Evolutionary conservation across 2,113 vertebrate species (phyloP).

Genomic region (Phyllopteryx taeniolatus): DNA sequence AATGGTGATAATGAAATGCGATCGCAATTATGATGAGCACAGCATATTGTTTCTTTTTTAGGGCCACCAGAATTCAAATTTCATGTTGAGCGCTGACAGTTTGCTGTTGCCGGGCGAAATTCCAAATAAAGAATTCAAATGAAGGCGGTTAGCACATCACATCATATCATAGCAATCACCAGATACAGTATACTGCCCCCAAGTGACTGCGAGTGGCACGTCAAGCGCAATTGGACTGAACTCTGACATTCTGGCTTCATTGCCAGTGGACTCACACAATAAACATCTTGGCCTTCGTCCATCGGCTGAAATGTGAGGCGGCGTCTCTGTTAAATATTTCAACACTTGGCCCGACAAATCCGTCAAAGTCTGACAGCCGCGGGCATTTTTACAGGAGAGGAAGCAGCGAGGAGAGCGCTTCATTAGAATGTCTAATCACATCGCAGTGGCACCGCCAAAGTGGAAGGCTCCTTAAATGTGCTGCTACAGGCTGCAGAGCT

Average conservation of each 20-base stretch:
- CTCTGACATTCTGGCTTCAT: conserved; percentile 1
- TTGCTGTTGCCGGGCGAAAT: neutral
- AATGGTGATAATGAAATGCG: no score
- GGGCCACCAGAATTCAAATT: neutral
- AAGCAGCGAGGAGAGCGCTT: conserved; percentile 64
- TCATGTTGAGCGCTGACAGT: neutral
- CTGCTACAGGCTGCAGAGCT: conserved; percentile 17
- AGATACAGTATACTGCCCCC: neutral
- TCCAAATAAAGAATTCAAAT: neutral
- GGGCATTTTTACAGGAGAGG: conserved; percentile 71
- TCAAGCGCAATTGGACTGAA: neutral
- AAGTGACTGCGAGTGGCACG: neutral
- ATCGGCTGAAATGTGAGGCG: conserved; percentile 67
- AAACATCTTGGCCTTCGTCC: conserved; percentile 23
- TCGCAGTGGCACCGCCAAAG: conserved; percentile 46
- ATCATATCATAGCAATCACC: neutral
- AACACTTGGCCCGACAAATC: conserved; percentile 65
- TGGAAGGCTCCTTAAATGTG: conserved; percentile 72
- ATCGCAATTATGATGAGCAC: no score
- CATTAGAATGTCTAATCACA: conserved; percentile 78
- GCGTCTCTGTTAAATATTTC: conserved; percentile 75
- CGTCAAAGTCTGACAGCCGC: conserved; percentile 65
- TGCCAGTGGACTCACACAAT: neutral
- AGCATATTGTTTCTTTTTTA: no score
- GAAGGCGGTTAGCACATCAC: neutral